phyloP scores from a whole-genome alignment of 1,140 invertebrate species.

The Centruroides vittatus region DNA sequence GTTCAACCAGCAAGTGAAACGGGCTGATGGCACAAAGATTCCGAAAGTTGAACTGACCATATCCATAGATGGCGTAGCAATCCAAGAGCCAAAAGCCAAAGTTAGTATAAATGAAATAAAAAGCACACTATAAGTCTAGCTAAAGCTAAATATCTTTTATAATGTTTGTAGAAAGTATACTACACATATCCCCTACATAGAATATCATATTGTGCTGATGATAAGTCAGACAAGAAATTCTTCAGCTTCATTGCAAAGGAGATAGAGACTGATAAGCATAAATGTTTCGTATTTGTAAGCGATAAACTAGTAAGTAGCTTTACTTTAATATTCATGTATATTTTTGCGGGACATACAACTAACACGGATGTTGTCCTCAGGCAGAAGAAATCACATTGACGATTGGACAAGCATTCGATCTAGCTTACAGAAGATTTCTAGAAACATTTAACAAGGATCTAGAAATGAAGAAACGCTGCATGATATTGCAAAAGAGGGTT shows the following conservation, averaged over 20 bases:
- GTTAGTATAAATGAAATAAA: constrained; percentile 35
- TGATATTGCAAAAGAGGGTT: constrained; percentile 54
- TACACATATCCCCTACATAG: constrained; percentile 93
- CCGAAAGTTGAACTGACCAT: constrained; percentile 83
- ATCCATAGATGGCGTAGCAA: constrained; percentile 88
- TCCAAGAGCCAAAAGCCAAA: constrained; percentile 61
- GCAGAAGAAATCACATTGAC: constrained; percentile 92
- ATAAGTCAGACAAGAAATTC: constrained; percentile 93
- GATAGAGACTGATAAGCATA: constrained; percentile 59
- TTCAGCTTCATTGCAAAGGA: constrained; percentile 95
- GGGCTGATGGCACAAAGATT: constrained; percentile 79
- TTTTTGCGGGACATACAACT: neutral
- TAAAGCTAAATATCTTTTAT: neutral
- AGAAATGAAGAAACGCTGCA: constrained; percentile 50
- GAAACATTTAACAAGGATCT: constrained; percentile 59
- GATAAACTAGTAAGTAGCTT: constrained; percentile 51
- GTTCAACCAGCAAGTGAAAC: constrained; percentile 80
- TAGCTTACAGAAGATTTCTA: constrained; percentile 72
- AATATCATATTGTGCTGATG: constrained; percentile 95
- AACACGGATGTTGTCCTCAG: neutral
- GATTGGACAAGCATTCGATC: constrained; percentile 91
- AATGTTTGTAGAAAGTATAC: constrained; percentile 40
- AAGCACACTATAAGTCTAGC: neutral
- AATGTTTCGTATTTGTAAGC: constrained; percentile 90
- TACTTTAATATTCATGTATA: neutral